Base-by-base conservation (phyloP, 2,888 invertebrate genomes). In the Phlogophora meticulosa region DNA sequence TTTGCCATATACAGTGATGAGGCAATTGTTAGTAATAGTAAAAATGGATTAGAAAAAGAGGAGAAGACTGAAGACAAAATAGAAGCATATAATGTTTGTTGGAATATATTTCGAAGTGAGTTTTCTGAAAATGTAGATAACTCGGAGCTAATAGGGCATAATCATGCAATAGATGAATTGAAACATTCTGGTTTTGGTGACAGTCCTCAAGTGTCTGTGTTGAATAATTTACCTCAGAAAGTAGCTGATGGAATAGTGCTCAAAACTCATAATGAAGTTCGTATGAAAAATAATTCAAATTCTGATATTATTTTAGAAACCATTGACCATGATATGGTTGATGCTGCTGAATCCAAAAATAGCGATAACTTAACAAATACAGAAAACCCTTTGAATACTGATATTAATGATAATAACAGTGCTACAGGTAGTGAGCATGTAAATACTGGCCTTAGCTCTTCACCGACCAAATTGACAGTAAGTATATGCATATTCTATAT, bases 1-100 rank as follows among this genome's bases (percentile, higher is more conserved):
- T 89, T 90, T 73, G 88, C 90, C 70, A 92, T 93, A 64, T 93
- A 90, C 69, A 78, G 85, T 74, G 89, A 92, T 65, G 69, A 81
- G 52, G 60, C 79, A 65, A 34, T 58, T 62, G 45, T 74, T 36
- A 28, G 28, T 51, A 59, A 49, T 62, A 61, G 66, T 69, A 66
- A 72, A 76, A 67, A 61, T 56, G 57, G 45, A 36, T 59, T 72
- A 56, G 62, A 75, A 52, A 51, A 65, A 68, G 68, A 68, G n/a
- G 36, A 60, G 52, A 68, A 57, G 52, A 69, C 64, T 61, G 79
- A 76, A 67, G 61, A 67, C 15, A 64, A 74, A 28, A 51, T 55
- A 61, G 68, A 74, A 65, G 49, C 42, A 15, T 53, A 48, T 51
- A 72, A 75, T 64, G 72, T 85, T 72, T 83, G 82, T 76, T 84